Percentiles rank a stretch among this genome's conserved stretches.
phyloP scores from a whole-genome alignment of 2,113 vertebrate species.

The Chitala chitala region DNA sequence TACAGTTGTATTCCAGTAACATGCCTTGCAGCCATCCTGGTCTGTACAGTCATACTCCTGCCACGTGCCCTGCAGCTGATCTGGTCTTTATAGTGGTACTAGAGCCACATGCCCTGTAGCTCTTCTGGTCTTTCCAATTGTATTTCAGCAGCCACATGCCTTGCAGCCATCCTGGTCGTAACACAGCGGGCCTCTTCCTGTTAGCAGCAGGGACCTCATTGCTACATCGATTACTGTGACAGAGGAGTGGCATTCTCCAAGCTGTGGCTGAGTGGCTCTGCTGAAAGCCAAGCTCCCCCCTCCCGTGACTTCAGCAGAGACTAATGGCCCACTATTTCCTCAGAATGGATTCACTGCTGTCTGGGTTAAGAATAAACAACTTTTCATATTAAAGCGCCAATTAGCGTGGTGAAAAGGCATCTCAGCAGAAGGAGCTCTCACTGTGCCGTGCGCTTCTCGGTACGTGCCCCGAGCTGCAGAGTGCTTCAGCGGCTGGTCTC shows the following conservation, averaged over 20 bases:
- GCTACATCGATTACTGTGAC: constrained; percentile 42
- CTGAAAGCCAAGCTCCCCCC: constrained; percentile 28
- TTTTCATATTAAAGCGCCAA: constrained; percentile 40
- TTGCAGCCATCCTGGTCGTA: not conserved
- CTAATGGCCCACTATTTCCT: constrained; percentile 36
- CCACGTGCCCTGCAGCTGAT: too few relatives aligned
- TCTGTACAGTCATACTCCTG: too few relatives aligned
- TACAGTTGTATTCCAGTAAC: too few relatives aligned
- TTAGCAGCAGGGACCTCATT: constrained; percentile 26
- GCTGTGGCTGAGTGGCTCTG: constrained; percentile 32
- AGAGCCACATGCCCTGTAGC: too few relatives aligned
- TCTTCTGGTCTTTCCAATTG: too few relatives aligned
- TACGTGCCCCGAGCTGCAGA: not conserved
- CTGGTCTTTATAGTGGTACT: too few relatives aligned
- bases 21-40: too few relatives aligned
- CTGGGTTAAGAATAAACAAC: constrained; percentile 39
- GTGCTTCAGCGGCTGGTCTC: not conserved
- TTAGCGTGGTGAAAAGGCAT: constrained; percentile 27
- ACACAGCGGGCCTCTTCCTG: not conserved
- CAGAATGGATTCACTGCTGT: constrained; percentile 31
- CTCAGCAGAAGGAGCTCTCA: not conserved
- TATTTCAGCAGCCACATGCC: too few relatives aligned
- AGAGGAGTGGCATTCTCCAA: constrained; percentile 45
- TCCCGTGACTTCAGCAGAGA: constrained; percentile 35
- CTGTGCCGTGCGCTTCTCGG: not conserved